A percentile compares a stretch with the other conserved stretches of the same genome.
These are phyloP conservation scores for Microctenopoma steveboyesi DNA, from an alignment of 2,797 vertebrate species.

Conservation along the genomic window DNA sequence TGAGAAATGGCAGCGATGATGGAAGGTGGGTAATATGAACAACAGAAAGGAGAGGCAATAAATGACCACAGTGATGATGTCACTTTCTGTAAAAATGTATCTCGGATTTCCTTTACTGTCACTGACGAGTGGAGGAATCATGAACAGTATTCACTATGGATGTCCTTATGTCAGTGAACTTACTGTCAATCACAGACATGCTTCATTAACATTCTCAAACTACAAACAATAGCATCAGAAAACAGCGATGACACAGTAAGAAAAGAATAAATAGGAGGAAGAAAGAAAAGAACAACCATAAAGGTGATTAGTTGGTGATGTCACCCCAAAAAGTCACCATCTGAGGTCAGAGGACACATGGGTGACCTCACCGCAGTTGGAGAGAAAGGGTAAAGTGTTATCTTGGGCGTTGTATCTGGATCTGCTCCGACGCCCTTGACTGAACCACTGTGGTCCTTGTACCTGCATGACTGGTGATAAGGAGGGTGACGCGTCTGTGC, in stretches of 20 bases:
- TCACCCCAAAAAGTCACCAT: slow-evolving; percentile 51
- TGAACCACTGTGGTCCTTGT: slow-evolving; percentile 65
- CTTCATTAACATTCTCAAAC: slow-evolving; percentile 24
- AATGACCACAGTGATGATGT: slow-evolving; percentile 49
- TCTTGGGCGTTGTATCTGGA: slow-evolving; percentile 70
- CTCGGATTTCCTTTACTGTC: slow-evolving; percentile 15
- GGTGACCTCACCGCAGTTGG: slow-evolving; percentile 63
- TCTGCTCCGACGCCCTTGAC: slow-evolving; percentile 72
- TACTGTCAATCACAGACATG: slow-evolving; percentile 32
- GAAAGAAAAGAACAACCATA: not conserved
- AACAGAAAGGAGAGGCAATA: slow-evolving; percentile 49
- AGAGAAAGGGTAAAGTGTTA: slow-evolving; percentile 70
- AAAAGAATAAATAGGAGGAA: not conserved
- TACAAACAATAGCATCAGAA: slow-evolving; percentile 32
- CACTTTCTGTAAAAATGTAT: slow-evolving; percentile 35
- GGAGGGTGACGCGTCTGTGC: slow-evolving; percentile 67
- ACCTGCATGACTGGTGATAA: slow-evolving; percentile 75
- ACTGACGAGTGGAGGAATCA: not conserved
- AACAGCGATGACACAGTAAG: not conserved
- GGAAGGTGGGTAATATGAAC: slow-evolving; percentile 48
- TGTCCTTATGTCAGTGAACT: slow-evolving; percentile 23
- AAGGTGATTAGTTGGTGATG: slow-evolving; percentile 54
- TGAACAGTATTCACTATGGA: not conserved
- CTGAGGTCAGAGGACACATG: slow-evolving; percentile 45
- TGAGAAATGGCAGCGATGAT: slow-evolving; percentile 43